phyloP scores from a whole-genome alignment of 2,113 vertebrate species.

The Gallinago jamesoni region DNA sequence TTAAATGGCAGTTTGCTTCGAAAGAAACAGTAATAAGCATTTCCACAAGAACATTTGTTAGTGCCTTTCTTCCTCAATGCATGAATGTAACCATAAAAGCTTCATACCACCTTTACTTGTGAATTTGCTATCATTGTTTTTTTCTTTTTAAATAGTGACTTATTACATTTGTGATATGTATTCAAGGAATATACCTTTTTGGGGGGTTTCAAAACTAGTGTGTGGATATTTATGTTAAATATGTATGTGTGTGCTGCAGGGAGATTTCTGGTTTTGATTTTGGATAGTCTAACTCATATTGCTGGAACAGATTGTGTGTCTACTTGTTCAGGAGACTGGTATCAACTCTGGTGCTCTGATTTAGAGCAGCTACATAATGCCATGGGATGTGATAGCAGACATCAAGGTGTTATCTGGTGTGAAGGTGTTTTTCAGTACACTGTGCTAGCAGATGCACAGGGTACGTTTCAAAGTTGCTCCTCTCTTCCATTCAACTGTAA shows the following conservation, averaged over 20 bases:
- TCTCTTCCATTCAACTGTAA: not conserved
- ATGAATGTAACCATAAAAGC: not conserved
- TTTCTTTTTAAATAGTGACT: not conserved
- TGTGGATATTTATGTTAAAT: not conserved
- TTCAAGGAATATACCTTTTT: not conserved
- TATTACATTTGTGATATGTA: not conserved
- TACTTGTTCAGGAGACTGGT: not conserved
- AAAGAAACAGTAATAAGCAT: conserved; percentile 28
- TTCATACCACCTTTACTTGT: not conserved
- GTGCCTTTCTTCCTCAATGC: not conserved
- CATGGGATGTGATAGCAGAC: not conserved
- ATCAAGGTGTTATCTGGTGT: not conserved
- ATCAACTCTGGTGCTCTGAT: not conserved
- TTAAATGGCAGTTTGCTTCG: conserved; percentile 42
- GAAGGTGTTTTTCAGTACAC: not conserved
- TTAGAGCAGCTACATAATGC: not conserved
- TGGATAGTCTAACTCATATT: not conserved
- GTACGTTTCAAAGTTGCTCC: not conserved
- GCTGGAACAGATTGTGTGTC: not conserved
- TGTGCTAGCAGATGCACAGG: not conserved
- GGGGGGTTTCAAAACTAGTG: not conserved
- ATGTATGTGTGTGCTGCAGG: not conserved
- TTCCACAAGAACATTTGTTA: not conserved
- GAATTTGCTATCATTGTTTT: not conserved
- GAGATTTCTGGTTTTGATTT: not conserved